Evolutionary conservation across 2,888 invertebrate genomes (phyloP), one percentile per base, ranked within the genome.

Genomic region (Trissolcus brochymenae): DNA sequence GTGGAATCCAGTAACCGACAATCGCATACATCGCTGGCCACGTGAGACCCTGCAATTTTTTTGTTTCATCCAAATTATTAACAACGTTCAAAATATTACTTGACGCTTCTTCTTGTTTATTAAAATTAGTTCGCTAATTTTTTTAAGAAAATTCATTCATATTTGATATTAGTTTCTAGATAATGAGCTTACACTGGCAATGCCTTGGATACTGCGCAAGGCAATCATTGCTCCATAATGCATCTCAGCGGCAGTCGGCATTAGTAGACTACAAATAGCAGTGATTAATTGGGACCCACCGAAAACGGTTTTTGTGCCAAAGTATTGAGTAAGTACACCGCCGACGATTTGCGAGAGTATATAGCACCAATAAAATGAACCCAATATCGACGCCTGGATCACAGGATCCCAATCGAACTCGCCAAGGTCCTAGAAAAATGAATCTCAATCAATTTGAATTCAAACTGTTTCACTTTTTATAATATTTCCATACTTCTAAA

Each of bases 1-100:
- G 90, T 7, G 94, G 94, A 78, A 94, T 94, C 94, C 94, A 94
- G 81, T 92, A 92, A 3, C 93, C 94, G 29, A 94, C 94, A 71
- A 94, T 90, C 0, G 94, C 93, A 84, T 94, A 94, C 94, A 94
- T 94, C 0, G 94, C 94, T 13, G 94, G 94, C 94, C 94, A 94
- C 11, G 94, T 94, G 67, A 94, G 86, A 29, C 94, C 94, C 92
- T 92, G 79, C 46, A 46, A 46, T 16, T 16, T 46, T 46, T 46
- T 43, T 19, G 1, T 19, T 25, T 25, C 25, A 25, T 25, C 25
- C 0, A 25, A 25, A 25, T 25, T 25, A 25, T 25, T 25, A 6
- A 25, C 25, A 25, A 25, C 4, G 1, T 19, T 19, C 19, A 1
- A 19, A 19, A 19, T 19, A n/a, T 19, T 2, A 19, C 2, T 2